Conservation (phyloP, 2,113 vertebrate species). For the Bungarus multicinctus region DNA sequence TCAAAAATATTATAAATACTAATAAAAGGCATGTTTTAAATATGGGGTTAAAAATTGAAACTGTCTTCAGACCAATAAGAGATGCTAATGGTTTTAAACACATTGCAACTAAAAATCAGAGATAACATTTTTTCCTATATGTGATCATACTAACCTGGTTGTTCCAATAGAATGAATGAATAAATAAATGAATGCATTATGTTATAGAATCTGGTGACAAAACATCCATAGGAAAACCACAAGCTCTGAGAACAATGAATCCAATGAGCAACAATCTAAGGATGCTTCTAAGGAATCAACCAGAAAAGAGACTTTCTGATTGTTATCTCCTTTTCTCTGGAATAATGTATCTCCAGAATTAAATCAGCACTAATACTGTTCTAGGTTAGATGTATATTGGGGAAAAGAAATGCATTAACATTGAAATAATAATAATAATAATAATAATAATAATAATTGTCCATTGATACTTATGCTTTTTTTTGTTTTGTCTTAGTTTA, state of each 20-base stretch:
- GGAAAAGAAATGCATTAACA: background rate
- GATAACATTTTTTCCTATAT: background rate
- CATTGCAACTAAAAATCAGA: background rate
- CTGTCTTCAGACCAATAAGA: background rate
- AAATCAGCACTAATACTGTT: background rate
- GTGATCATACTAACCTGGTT: background rate
- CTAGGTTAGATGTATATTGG: background rate
- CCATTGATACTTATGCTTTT: background rate
- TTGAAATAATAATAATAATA: background rate
- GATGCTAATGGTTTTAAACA: background rate
- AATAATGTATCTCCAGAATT: background rate
- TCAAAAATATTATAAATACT: background rate
- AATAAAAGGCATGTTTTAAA: background rate
- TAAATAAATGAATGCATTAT: background rate
- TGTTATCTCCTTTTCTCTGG: background rate
- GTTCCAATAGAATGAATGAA: background rate
- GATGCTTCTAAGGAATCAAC: background rate
- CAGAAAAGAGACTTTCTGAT: background rate
- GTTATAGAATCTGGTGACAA: background rate
- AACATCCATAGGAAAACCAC: background rate
- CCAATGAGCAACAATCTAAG: background rate
- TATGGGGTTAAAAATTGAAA: background rate
- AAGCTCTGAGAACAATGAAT: background rate
- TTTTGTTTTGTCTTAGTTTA: background rate
- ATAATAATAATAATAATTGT: background rate